Evolutionary conservation across 2,113 vertebrate genomes (phyloP).

Genomic region (Hippocampus mohnikei): DNA sequence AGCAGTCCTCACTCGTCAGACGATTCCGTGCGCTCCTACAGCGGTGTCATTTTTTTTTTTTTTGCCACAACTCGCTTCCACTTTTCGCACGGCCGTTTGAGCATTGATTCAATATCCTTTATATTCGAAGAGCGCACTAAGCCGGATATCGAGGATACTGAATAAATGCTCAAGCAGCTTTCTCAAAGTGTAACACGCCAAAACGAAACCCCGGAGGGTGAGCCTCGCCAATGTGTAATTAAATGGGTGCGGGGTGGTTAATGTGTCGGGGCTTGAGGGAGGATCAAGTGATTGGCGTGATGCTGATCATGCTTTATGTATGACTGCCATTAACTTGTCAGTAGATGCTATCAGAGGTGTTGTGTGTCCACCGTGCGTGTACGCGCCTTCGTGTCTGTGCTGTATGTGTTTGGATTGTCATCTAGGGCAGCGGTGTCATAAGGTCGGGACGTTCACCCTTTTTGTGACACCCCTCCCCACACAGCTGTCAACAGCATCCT

Average conservation of each 20-base stretch:
- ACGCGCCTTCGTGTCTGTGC: not conserved
- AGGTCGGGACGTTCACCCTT: not conserved
- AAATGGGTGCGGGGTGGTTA: constrained; percentile 54
- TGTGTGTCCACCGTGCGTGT: constrained; percentile 15
- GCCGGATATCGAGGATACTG: too few species aligned
- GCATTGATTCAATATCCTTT: too few species aligned
- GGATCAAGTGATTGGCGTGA: constrained; percentile 57
- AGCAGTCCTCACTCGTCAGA: not conserved
- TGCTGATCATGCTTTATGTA: constrained; percentile 61
- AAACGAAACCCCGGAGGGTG: not conserved
- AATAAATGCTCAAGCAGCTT: too few species aligned
- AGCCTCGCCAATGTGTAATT: constrained; percentile 52
- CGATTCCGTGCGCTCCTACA: too few species aligned
- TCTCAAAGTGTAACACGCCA: not conserved
- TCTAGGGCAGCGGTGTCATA: constrained; percentile 7
- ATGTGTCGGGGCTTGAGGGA: constrained; percentile 35
- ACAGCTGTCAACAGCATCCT: not conserved
- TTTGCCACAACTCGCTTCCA: too few species aligned
- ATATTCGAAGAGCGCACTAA: too few species aligned
- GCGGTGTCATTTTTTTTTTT: too few species aligned
- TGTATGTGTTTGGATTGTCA: constrained; percentile 16
- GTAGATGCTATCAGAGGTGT: constrained; percentile 36
- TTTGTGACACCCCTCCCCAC: not conserved
- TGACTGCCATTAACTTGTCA: constrained; percentile 54
- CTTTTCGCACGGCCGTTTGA: too few species aligned